A percentile compares a stretch with the other conserved stretches of the same genome.
Evolutionary conservation across 1,140 invertebrate genomes (phyloP).

Genomic region (Neoseiulus cucumeris): DNA sequence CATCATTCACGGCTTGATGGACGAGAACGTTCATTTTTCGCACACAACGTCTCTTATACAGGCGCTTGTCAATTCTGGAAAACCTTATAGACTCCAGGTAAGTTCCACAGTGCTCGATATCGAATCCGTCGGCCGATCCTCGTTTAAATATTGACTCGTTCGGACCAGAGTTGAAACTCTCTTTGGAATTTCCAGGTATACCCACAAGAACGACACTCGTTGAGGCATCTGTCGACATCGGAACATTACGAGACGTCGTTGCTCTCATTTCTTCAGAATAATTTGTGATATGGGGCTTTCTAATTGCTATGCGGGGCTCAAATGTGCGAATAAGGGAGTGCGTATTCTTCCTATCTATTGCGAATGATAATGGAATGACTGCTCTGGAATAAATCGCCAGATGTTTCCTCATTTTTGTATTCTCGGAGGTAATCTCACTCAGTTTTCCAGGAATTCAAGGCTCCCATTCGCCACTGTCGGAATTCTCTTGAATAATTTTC

Average conservation of each 20-base stretch:
- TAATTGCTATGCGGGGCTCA: no score
- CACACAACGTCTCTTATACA: slow-evolving; percentile 81
- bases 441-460: no score
- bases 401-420: no score
- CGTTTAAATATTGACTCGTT: background rate
- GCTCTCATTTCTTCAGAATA: slow-evolving; percentile 71
- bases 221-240: slow-evolving; percentile 71
- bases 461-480: no score
- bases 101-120: slow-evolving; percentile 10
- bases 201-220: slow-evolving; percentile 79
- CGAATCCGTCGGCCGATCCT: background rate
- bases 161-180: background rate
- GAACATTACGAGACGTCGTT: slow-evolving; percentile 89
- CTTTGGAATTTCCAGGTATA: slow-evolving; percentile 41
- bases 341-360: no score
- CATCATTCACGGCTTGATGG: slow-evolving; percentile 92
- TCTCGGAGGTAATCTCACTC: no score
- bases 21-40: slow-evolving; percentile 98
- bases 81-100: slow-evolving; percentile 71
- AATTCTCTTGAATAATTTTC: no score
- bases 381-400: no score
- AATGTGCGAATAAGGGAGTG: no score
- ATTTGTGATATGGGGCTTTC: slow-evolving; percentile 33
- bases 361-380: no score
- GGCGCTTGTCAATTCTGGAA: slow-evolving; percentile 68